Conservation (phyloP, 1,140 invertebrate genomes). For the Pteromalus puparum region DNA sequence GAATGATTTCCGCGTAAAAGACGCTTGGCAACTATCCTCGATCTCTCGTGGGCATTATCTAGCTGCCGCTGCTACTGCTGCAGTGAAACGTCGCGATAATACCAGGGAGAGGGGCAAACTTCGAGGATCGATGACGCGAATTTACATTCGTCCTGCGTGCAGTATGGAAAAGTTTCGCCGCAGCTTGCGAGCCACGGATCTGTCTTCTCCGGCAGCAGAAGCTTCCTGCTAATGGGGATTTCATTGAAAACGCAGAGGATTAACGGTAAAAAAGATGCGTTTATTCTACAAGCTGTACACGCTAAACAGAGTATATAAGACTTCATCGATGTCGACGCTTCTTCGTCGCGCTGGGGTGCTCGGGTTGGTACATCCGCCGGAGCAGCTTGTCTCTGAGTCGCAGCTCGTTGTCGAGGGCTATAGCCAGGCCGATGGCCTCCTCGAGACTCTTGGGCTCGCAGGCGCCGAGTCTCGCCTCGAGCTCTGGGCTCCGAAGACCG, state of each 20-base stretch:
- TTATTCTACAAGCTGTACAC: not conserved
- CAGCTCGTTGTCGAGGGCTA: conserved; percentile 22
- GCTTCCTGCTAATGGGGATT: not conserved
- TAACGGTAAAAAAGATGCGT: not conserved
- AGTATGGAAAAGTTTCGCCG: conserved; percentile 23
- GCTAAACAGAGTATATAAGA: not conserved
- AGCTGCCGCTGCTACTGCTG: not conserved
- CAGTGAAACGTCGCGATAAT: conserved; percentile 47
- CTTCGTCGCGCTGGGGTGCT: not conserved
- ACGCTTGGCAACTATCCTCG: conserved; percentile 1
- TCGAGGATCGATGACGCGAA: conserved; percentile 58
- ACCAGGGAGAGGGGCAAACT: conserved; percentile 45
- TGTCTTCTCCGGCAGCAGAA: not conserved
- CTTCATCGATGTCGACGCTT: not conserved
- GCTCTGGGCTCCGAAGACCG: not conserved
- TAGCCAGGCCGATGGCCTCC: not conserved
- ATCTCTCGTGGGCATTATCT: conserved; percentile 5
- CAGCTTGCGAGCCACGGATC: not conserved
- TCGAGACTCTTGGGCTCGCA: not conserved
- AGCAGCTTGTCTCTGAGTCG: not conserved
- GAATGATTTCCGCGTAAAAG: conserved; percentile 41
- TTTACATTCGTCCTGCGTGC: conserved; percentile 58
- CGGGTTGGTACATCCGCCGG: not conserved
- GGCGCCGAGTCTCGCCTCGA: conserved; percentile 8
- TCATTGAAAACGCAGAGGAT: not conserved